Evolutionary conservation across 2,113 vertebrate species (phyloP).

Genomic region (Dissostichus mawsoni): DNA sequence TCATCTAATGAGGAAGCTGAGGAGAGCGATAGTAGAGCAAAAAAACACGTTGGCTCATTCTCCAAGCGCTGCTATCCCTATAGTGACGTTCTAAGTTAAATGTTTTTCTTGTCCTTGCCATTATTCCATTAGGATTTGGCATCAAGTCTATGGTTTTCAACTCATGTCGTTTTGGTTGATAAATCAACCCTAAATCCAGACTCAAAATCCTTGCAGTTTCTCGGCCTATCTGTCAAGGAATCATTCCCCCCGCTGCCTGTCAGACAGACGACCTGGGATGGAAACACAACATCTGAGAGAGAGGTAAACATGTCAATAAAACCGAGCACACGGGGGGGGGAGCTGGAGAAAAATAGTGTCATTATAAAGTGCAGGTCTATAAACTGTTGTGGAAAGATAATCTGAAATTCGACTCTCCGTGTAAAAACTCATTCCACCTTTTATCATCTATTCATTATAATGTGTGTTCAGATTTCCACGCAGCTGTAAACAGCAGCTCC

Average conservation of each 20-base stretch:
- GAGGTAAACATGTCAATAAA: constrained; percentile 75
- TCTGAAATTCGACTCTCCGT: constrained; percentile 18
- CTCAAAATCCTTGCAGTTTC: constrained; percentile 15
- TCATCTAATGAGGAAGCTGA: constrained; percentile 18
- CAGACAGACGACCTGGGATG: constrained; percentile 42
- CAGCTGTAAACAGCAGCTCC: constrained; percentile 27
- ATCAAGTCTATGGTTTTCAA: background rate
- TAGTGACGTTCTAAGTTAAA: background rate
- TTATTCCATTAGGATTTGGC: constrained; percentile 5
- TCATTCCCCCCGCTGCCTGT: constrained; percentile 32
- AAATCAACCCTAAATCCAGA: background rate
- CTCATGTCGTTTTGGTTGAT: background rate
- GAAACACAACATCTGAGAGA: constrained; percentile 38
- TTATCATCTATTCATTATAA: constrained; percentile 51
- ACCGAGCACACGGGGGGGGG: constrained; percentile 22
- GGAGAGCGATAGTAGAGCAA: background rate
- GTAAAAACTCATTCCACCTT: constrained; percentile 46
- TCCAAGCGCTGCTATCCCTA: constrained; percentile 13
- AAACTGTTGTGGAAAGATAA: constrained; percentile 21
- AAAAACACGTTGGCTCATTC: background rate
- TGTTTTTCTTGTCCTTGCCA: background rate
- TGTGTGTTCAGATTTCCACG: constrained; percentile 30
- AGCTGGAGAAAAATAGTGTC: constrained; percentile 24
- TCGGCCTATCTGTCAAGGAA: background rate
- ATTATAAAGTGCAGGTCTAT: constrained; percentile 26